These are phyloP conservation scores for Tragelaphus strepsiceros DNA, from an alignment of 2,113 vertebrate genomes.

Conservation along the genomic window DNA sequence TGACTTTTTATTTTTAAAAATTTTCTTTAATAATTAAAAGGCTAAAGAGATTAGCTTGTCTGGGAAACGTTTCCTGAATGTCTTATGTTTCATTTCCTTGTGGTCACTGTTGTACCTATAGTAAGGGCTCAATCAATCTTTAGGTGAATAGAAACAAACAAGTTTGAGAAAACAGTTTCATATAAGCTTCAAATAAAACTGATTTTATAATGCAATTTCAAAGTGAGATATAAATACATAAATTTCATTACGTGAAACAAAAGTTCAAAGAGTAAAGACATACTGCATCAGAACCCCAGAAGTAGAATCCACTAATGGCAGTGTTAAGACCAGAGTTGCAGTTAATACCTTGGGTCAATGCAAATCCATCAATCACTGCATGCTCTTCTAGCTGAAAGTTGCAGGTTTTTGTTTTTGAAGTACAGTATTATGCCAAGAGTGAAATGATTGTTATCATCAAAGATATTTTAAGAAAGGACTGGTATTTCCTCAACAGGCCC, in stretches of 20 bases:
- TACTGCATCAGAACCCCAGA: background rate
- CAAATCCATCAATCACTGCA: background rate
- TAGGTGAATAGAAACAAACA: background rate
- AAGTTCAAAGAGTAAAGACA: background rate
- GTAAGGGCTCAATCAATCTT: background rate
- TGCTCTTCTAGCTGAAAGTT: background rate
- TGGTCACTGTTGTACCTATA: background rate
- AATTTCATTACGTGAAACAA: background rate
- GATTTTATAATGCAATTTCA: background rate
- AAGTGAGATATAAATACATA: background rate
- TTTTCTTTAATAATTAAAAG: background rate
- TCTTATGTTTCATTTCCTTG: background rate
- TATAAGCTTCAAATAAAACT: background rate
- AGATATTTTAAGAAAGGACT: background rate
- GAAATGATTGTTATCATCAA: background rate
- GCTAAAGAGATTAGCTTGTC: background rate
- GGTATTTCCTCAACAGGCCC: background rate
- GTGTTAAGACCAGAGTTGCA: background rate
- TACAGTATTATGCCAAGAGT: background rate
- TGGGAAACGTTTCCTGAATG: background rate
- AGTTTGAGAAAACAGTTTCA: background rate
- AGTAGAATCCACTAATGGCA: accelerated
- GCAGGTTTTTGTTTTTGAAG: background rate
- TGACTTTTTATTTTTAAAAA: background rate
- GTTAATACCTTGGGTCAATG: background rate